phyloP scores from a whole-genome alignment of 1,140 invertebrate genomes.

The Drosophila equinoxialis region DNA sequence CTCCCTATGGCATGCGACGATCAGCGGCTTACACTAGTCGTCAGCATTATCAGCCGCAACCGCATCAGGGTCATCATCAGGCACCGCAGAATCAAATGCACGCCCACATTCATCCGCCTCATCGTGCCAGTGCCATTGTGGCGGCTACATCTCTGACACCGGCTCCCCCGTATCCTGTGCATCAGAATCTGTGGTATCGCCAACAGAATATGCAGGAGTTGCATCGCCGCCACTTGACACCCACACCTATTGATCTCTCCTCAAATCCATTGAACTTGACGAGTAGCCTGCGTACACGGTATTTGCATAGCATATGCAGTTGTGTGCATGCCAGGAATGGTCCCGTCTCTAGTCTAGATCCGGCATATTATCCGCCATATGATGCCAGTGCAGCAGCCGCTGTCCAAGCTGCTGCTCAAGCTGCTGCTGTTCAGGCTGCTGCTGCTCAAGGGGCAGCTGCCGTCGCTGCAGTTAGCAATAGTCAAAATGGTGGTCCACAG shows the following conservation, averaged over 20 bases:
- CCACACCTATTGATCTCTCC: constrained; percentile 79
- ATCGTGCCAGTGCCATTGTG: constrained; percentile 65
- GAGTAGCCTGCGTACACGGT: constrained; percentile 65
- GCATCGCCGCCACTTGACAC: constrained; percentile 80
- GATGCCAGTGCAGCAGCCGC: constrained; percentile 42
- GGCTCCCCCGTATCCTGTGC: constrained; percentile 87
- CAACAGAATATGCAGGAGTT: constrained; percentile 87
- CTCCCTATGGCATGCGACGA: constrained; percentile 59
- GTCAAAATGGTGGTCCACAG: constrained; percentile 8
- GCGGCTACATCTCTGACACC: constrained; percentile 65
- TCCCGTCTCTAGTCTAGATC: constrained; percentile 77
- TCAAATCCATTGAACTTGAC: constrained; percentile 73
- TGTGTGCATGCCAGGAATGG: constrained; percentile 74
- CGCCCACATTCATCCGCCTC: constrained; percentile 71
- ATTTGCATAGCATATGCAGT: constrained; percentile 69
- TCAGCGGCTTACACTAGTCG: constrained; percentile 70
- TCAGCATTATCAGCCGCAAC: constrained; percentile 74
- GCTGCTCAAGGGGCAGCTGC: constrained; percentile 5
- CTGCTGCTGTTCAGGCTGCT: constrained; percentile 16
- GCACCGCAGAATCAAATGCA: constrained; percentile 75
- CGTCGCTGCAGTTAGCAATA: constrained; percentile 2
- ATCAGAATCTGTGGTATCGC: constrained; percentile 89
- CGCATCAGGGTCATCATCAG: constrained; percentile 76
- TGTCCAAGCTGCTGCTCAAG: constrained; percentile 26
- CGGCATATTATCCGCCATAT: constrained; percentile 72